Evolutionary conservation across 2,797 vertebrate species (phyloP).

Genomic region (Zonotrichia albicollis): DNA sequence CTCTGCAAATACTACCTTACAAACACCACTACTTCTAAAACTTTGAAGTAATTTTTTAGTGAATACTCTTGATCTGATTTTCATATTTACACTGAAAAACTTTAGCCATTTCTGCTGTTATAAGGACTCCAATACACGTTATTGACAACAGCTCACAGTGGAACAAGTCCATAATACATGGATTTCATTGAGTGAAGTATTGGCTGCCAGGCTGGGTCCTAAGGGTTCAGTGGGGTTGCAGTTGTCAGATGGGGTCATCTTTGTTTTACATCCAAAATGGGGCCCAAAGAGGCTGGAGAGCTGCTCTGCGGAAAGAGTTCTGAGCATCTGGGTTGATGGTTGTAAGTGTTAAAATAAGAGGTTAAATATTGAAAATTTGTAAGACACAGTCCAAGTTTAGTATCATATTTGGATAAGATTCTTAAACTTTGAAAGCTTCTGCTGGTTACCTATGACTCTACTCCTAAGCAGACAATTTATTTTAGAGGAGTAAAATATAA

Average conservation of each 20-base stretch:
- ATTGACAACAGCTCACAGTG: accelerated
- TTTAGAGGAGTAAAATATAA: not conserved
- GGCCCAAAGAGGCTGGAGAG: not conserved
- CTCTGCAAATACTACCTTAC: not conserved
- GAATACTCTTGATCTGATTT: not conserved
- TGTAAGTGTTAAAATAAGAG: not conserved
- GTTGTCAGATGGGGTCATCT: not conserved
- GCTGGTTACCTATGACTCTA: not conserved
- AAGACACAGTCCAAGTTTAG: not conserved
- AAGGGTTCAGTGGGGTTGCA: not conserved
- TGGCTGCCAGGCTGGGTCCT: not conserved
- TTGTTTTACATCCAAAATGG: not conserved
- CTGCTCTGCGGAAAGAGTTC: not conserved
- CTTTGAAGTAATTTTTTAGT: not conserved
- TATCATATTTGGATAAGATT: not conserved
- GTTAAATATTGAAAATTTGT: not conserved
- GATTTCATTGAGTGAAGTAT: not conserved
- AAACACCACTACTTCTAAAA: not conserved
- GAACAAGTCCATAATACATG: not conserved
- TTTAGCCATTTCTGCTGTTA: not conserved
- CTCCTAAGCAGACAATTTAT: not conserved
- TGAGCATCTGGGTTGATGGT: not conserved
- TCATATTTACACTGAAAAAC: not conserved
- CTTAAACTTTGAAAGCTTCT: not conserved
- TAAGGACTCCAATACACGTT: not conserved